These are phyloP conservation scores for Nymphalis c-album DNA, from an alignment of 2,888 invertebrate genomes.

Conservation along the genomic window DNA sequence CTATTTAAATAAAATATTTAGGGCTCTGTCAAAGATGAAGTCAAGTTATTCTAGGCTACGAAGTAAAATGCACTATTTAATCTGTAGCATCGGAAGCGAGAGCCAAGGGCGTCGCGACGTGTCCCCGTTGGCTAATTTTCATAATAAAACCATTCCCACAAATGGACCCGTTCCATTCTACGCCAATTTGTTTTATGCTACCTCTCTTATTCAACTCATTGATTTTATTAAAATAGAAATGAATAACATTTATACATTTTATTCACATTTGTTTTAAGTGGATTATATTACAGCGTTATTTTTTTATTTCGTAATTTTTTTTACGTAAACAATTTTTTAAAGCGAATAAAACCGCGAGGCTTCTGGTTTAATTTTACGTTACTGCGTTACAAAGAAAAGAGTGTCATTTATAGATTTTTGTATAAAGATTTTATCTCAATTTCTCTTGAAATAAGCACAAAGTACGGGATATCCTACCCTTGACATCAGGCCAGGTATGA, in stretches of 20 bases:
- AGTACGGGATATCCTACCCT: constrained; percentile 33
- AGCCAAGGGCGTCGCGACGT: constrained; percentile 27
- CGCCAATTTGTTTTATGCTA: constrained; percentile 60
- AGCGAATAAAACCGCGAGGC: no score
- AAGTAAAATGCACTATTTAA: constrained; percentile 9
- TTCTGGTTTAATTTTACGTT: background rate
- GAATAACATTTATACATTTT: background rate
- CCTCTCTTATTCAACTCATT: constrained; percentile 48
- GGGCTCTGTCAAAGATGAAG: background rate
- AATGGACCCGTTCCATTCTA: constrained; percentile 55
- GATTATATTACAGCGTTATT: background rate
- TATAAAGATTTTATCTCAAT: background rate
- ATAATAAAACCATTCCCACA: constrained; percentile 71
- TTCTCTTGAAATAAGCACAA: constrained; percentile 9
- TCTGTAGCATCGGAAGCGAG: constrained; percentile 12
- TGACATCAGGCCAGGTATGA: constrained; percentile 17
- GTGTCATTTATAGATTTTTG: background rate
- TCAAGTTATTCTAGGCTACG: background rate
- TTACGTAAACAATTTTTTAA: background rate
- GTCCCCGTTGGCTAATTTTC: constrained; percentile 62
- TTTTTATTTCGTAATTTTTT: background rate
- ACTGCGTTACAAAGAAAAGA: background rate
- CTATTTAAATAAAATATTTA: no score
- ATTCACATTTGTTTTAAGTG: background rate
- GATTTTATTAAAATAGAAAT: constrained; percentile 42